Conservation (phyloP, 35 echinoderm and acorn worm species). For the Nesometra sesokonis region DNA sequence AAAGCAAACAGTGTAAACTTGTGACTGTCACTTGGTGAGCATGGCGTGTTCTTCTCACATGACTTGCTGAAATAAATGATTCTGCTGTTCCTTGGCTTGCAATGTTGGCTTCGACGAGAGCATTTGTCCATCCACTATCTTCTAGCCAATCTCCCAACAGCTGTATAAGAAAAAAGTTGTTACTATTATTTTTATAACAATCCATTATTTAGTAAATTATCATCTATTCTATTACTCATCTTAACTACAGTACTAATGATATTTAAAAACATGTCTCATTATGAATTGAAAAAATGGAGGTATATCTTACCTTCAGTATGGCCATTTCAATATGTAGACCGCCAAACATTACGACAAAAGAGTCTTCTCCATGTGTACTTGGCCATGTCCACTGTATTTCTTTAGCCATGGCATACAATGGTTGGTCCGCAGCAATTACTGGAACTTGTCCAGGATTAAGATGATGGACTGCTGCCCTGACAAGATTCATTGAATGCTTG, state of each 20-base stretch:
- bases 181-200: too few species aligned
- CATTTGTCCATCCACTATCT: neutral
- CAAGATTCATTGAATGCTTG: constrained; percentile 32
- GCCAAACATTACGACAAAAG: constrained; percentile 40
- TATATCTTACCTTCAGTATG: too few species aligned
- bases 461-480: neutral
- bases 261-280: too few species aligned
- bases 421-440: neutral
- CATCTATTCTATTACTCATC: too few species aligned
- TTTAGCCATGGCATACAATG: neutral
- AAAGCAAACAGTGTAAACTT: too few species aligned
- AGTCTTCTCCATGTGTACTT: constrained; percentile 11
- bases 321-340: constrained; percentile 40
- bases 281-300: too few species aligned
- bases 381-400: constrained; percentile 49
- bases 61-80: neutral
- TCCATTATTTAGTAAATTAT: too few species aligned
- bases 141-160: neutral
- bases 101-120: neutral
- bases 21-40: too few species aligned
- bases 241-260: too few species aligned
- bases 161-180: too few species aligned
- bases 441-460: neutral
- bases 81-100: neutral
- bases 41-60: too few species aligned